phyloP scores from a whole-genome alignment of 2,797 vertebrate species.

The Novumbra hubbsi region DNA sequence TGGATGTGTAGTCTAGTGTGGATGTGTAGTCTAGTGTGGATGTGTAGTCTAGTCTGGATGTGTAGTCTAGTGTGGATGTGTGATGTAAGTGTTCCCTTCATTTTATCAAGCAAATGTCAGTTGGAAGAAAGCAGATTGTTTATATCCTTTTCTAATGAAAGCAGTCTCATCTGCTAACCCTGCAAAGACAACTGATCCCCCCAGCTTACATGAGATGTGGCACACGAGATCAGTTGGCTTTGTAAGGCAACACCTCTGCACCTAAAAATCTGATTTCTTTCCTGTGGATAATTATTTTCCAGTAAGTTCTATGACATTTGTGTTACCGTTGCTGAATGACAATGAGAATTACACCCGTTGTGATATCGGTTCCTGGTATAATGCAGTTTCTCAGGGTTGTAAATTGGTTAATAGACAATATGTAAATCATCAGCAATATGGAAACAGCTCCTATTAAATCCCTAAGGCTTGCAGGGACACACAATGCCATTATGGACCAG shows the following conservation, averaged over 20 bases:
- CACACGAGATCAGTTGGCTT: too few relatives aligned
- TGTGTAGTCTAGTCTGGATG: too few relatives aligned
- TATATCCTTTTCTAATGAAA: background rate
- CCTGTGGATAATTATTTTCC: constrained; percentile 55
- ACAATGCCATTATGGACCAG: constrained; percentile 35
- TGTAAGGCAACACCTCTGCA: constrained; percentile 10
- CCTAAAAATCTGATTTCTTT: constrained; percentile 39
- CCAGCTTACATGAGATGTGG: too few relatives aligned
- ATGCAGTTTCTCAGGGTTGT: constrained; percentile 49
- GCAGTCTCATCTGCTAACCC: background rate
- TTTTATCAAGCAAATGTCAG: background rate
- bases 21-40: too few relatives aligned
- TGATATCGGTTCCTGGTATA: constrained; percentile 46
- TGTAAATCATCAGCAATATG: constrained; percentile 52
- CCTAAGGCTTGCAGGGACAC: constrained; percentile 37
- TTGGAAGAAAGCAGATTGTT: background rate
- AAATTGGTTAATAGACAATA: constrained; percentile 68
- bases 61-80: too few relatives aligned
- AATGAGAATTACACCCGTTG: constrained; percentile 56
- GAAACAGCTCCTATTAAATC: constrained; percentile 48
- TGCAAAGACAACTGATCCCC: too few relatives aligned
- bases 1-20: too few relatives aligned
- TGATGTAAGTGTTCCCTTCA: too few relatives aligned
- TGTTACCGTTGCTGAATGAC: constrained; percentile 53
- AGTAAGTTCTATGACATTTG: constrained; percentile 61